phyloP scores from a whole-genome alignment of 2,113 vertebrate genomes.

The Hassar affinis region DNA sequence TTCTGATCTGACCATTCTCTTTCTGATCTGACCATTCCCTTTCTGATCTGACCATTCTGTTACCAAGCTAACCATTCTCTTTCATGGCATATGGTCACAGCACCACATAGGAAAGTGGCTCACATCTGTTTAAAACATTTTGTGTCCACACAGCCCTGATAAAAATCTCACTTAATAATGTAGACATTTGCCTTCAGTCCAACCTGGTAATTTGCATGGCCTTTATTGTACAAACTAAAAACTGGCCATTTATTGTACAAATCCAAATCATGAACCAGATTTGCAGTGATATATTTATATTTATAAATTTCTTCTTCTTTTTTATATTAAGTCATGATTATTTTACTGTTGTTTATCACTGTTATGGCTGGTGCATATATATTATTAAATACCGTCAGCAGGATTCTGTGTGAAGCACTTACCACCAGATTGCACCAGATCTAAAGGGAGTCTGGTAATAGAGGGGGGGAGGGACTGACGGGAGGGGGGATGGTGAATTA shows the following conservation, averaged over 20 bases:
- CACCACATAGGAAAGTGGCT: background rate
- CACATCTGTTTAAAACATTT: no score
- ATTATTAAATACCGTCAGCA: background rate
- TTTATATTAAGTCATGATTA: no score
- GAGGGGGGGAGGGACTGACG: slow-evolving; percentile 30
- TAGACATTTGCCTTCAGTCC: no score
- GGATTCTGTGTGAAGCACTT: background rate
- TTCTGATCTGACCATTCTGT: background rate
- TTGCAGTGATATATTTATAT: background rate
- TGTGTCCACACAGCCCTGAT: background rate
- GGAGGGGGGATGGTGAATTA: background rate
- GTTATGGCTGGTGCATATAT: background rate
- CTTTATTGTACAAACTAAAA: background rate
- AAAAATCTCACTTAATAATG: background rate
- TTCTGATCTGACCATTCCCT: no score
- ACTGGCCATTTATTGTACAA: background rate
- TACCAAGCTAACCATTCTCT: no score
- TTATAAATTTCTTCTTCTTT: background rate
- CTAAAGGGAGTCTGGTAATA: background rate
- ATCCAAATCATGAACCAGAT: background rate
- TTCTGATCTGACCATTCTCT: no score
- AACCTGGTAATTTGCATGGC: background rate
- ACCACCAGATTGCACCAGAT: slow-evolving; percentile 18
- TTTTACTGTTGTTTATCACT: background rate
- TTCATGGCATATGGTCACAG: background rate